Evolutionary conservation across 2,113 vertebrate genomes (phyloP).

Genomic region (Lipophrys pholis): DNA sequence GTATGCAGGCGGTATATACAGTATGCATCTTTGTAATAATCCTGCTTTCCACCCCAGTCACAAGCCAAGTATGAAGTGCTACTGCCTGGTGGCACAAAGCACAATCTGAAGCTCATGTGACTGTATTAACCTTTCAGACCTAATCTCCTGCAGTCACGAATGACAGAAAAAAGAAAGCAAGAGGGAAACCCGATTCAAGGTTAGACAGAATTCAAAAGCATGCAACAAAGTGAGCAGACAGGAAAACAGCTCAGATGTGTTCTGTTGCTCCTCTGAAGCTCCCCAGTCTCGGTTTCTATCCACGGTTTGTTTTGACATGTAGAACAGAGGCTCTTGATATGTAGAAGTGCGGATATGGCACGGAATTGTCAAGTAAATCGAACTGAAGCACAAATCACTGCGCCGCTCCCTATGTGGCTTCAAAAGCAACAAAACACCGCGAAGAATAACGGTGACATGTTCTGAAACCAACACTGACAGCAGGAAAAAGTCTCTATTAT

Average conservation of each 20-base stretch:
- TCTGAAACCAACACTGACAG: conserved; percentile 50
- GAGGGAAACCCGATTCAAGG: conserved; percentile 34
- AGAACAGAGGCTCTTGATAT: conserved; percentile 49
- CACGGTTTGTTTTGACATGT: conserved; percentile 55
- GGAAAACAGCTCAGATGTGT: conserved; percentile 25
- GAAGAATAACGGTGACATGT: conserved; percentile 49
- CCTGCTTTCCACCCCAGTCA: conserved; percentile 62
- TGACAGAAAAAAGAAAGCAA: conserved; percentile 35
- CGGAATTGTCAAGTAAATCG: conserved; percentile 59
- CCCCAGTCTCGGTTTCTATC: conserved; percentile 45
- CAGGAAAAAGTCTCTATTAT: conserved; percentile 32
- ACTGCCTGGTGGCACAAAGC: conserved; percentile 72
- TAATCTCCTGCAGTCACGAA: conserved; percentile 75
- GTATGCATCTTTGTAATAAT: conserved; percentile 42
- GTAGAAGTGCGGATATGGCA: conserved; percentile 43
- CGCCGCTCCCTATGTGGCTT: conserved; percentile 6
- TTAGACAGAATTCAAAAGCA: conserved; percentile 38
- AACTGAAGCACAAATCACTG: conserved; percentile 43
- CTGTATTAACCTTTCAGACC: conserved; percentile 74
- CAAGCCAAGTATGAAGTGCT: conserved; percentile 65
- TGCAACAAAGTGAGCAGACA: conserved; percentile 19
- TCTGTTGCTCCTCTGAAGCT: conserved; percentile 44
- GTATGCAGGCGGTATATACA: neutral
- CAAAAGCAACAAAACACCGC: conserved; percentile 51
- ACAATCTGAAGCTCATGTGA: conserved; percentile 82